These are phyloP conservation scores for Cyclura pinguis DNA, from an alignment of 2,797 vertebrate genomes.

Conservation along the genomic window DNA sequence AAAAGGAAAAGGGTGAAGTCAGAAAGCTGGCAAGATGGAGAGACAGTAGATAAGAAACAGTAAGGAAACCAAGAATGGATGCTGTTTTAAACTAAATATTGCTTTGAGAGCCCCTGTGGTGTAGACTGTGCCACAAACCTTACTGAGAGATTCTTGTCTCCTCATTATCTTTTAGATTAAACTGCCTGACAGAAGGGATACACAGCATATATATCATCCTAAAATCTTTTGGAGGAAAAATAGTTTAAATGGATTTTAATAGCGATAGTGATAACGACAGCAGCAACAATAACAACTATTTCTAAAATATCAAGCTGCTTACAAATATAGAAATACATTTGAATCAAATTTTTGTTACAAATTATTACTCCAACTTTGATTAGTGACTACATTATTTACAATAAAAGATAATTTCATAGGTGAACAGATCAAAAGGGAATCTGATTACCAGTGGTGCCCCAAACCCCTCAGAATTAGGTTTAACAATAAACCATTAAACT, in stretches of 20 bases:
- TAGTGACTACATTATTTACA: neutral
- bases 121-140: too few relatives aligned
- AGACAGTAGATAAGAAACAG: too few relatives aligned
- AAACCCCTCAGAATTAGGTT: neutral
- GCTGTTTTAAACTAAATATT: too few relatives aligned
- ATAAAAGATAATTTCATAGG: neutral
- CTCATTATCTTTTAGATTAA: neutral
- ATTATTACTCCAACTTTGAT: neutral
- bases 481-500: neutral
- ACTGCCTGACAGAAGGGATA: too few relatives aligned
- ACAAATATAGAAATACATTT: neutral
- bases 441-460: slow-evolving; percentile 1
- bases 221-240: neutral
- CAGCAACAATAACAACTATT: neutral
- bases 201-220: neutral
- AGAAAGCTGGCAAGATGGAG: too few relatives aligned
- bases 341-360: neutral
- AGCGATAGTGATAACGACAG: too few relatives aligned
- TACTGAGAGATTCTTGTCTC: neutral
- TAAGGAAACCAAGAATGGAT: too few relatives aligned
- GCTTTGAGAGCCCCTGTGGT: too few relatives aligned
- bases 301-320: neutral
- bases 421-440: neutral
- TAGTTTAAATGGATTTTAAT: neutral
- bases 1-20: too few relatives aligned